These are phyloP conservation scores for Cuculus canorus DNA, from an alignment of 2,797 vertebrate species.

Conservation along the genomic window DNA sequence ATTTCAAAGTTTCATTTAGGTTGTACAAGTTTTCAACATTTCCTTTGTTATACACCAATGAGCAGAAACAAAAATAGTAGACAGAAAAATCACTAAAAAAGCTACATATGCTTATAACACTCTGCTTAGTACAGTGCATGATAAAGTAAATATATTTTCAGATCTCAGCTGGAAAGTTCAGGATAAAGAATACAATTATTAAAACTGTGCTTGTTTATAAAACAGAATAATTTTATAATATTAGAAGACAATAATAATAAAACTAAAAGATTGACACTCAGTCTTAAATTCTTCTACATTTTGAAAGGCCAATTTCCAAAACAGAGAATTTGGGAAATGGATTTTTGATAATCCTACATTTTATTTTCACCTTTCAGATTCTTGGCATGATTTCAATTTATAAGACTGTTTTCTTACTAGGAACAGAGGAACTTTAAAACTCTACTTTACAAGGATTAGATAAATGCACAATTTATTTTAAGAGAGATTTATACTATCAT, in stretches of 20 bases:
- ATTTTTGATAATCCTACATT: not conserved
- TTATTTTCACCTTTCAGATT: not conserved
- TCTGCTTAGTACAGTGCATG: not conserved
- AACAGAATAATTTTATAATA: not conserved
- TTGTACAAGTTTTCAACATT: not conserved
- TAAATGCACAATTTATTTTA: not conserved
- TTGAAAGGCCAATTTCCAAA: not conserved
- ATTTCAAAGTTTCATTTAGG: not conserved
- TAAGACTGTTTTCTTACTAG: not conserved
- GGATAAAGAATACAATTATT: not conserved
- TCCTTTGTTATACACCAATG: not conserved
- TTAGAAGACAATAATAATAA: not conserved
- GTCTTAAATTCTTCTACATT: not conserved
- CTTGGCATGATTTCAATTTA: not conserved
- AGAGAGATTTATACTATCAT: not conserved
- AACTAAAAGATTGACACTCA: not conserved
- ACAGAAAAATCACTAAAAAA: not conserved
- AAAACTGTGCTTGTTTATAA: not conserved
- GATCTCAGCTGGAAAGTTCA: not conserved
- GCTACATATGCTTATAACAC: not conserved
- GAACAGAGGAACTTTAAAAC: not conserved
- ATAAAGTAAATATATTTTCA: not conserved
- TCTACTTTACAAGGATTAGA: not conserved
- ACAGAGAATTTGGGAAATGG: not conserved
- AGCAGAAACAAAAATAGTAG: not conserved